phyloP scores from a whole-genome alignment of 2,113 vertebrate genomes.

The Morone chrysops region DNA sequence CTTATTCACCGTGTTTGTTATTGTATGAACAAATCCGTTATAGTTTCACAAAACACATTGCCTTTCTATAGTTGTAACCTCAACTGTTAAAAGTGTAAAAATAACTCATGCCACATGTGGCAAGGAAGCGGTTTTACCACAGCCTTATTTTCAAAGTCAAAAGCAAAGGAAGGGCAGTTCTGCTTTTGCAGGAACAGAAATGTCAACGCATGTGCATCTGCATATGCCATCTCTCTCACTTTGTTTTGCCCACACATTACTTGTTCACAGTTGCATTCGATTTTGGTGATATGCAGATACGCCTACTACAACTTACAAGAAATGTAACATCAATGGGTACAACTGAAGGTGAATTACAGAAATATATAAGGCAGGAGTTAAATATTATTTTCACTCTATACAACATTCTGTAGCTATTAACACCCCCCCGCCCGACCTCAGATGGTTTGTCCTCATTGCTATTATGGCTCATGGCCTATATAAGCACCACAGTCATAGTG shows the following conservation, averaged over 20 bases:
- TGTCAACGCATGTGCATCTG: conserved; percentile 39
- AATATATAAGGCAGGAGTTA: not conserved
- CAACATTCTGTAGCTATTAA: not conserved
- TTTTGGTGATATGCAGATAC: not conserved
- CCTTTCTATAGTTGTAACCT: conserved; percentile 29
- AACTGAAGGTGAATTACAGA: not conserved
- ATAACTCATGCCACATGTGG: conserved; percentile 66
- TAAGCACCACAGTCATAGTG: not conserved
- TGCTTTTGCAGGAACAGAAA: conserved; percentile 36
- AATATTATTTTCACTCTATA: not conserved
- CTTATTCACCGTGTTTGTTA: conserved; percentile 2
- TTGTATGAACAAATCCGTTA: conserved; percentile 25
- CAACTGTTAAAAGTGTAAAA: conserved; percentile 66
- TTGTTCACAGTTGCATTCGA: not conserved
- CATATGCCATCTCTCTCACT: conserved; percentile 15
- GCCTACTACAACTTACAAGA: no score
- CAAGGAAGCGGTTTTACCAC: conserved; percentile 67
- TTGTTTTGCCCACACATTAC: conserved; percentile 28
- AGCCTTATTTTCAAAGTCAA: conserved; percentile 51
- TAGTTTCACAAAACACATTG: conserved; percentile 18
- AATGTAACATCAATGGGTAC: not conserved
- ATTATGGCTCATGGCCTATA: conserved; percentile 7
- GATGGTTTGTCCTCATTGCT: not conserved
- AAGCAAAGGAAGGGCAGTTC: conserved; percentile 49
- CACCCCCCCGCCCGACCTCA: no score